Percentiles rank a stretch among this genome's conserved stretches.
These are phyloP conservation scores for Danio kyathit DNA, from an alignment of 2,797 vertebrate genomes.

Conservation along the genomic window DNA sequence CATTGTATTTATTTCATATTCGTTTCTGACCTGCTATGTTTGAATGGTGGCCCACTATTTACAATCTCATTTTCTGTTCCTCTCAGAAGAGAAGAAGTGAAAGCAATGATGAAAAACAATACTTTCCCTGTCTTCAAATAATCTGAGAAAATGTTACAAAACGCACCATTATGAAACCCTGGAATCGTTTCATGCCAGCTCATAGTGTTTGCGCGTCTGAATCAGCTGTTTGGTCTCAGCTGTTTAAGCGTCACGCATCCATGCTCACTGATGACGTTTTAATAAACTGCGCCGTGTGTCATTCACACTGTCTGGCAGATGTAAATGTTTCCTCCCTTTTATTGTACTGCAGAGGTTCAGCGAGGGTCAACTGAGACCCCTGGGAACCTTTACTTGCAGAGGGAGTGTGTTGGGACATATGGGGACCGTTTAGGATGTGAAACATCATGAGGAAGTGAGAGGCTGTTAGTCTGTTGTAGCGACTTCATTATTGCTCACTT, in stretches of 20 bases:
- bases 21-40: not conserved
- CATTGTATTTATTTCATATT: not conserved
- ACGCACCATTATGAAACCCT: slow-evolving; percentile 29
- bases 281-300: slow-evolving; percentile 80
- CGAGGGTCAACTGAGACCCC: slow-evolving; percentile 79
- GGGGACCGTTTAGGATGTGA: slow-evolving; percentile 81
- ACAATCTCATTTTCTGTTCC: slow-evolving; percentile 1
- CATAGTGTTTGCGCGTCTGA: not conserved
- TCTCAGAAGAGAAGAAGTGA: not conserved
- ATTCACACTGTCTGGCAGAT: slow-evolving; percentile 80
- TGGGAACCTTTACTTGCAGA: slow-evolving; percentile 82
- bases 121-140: not conserved
- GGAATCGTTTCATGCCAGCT: not conserved
- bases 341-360: slow-evolving; percentile 79
- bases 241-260: slow-evolving; percentile 69
- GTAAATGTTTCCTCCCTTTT: slow-evolving; percentile 83
- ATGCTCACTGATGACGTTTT: slow-evolving; percentile 81
- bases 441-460: slow-evolving; percentile 78
- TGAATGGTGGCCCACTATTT: not conserved
- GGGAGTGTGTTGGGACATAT: slow-evolving; percentile 80
- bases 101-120: not conserved
- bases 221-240: slow-evolving; percentile 23
- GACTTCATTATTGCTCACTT: slow-evolving; percentile 82
- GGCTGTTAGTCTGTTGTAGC: slow-evolving; percentile 79
- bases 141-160: slow-evolving; percentile 13